These are phyloP conservation scores for Oxytorus armatus DNA, from an alignment of 2,888 invertebrate genomes.

Conservation along the genomic window DNA sequence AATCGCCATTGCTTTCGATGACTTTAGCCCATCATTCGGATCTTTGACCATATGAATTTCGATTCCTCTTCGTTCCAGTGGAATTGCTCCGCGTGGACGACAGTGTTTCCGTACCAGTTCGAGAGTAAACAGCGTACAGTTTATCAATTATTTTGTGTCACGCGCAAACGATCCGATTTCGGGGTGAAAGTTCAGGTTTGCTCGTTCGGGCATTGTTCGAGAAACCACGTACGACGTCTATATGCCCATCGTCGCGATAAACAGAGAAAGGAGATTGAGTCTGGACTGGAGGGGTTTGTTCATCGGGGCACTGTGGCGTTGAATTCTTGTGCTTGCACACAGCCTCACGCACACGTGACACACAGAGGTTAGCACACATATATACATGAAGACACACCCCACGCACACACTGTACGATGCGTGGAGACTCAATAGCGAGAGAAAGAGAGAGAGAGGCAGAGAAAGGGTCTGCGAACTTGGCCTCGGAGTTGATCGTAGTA, in stretches of 20 bases:
- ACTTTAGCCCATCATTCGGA: no score
- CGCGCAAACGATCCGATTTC: conserved; percentile 69
- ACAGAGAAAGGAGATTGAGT: conserved; percentile 38
- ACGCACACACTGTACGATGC: conserved; percentile 45
- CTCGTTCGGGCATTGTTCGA: conserved; percentile 67
- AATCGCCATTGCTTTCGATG: background rate
- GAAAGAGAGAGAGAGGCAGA: background rate
- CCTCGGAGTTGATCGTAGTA: conserved; percentile 23
- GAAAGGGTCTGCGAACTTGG: conserved; percentile 33
- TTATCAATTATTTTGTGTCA: conserved; percentile 76
- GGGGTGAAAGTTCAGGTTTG: conserved; percentile 77
- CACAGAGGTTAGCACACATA: no score
- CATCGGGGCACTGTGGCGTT: conserved; percentile 51
- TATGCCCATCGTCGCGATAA: conserved; percentile 17
- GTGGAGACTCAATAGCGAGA: conserved; percentile 26
- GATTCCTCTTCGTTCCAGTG: no score
- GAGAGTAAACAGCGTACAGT: background rate
- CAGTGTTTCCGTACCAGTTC: background rate
- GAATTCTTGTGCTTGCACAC: conserved; percentile 28
- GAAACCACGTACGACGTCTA: conserved; percentile 59
- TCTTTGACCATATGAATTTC: no score
- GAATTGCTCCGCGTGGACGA: background rate
- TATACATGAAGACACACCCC: no score
- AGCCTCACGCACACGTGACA: no score
- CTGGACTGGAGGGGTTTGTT: conserved; percentile 51